Conservation (phyloP, 2,888 invertebrate species). For the Plusia festucae region DNA sequence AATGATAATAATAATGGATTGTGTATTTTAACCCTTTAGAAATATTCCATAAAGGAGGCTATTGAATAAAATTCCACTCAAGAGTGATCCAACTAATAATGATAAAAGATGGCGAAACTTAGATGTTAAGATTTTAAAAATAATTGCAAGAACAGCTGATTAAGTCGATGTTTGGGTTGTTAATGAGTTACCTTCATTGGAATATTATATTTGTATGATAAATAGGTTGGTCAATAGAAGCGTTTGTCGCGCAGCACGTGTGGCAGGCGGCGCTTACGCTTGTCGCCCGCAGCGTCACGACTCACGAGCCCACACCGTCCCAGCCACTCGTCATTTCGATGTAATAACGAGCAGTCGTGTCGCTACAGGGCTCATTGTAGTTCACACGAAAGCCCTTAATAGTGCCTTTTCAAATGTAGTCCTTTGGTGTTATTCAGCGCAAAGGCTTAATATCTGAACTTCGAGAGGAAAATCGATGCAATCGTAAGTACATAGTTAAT, state of each 20-base stretch:
- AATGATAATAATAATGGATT: neutral
- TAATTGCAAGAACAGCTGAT: neutral
- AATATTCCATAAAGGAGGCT: neutral
- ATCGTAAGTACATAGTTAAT: constrained; percentile 76
- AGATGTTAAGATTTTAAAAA: neutral
- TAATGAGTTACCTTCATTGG: neutral
- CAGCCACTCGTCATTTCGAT: constrained; percentile 80
- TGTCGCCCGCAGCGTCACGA: constrained; percentile 35
- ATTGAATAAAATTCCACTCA: neutral
- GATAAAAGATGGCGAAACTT: neutral
- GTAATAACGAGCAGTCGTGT: constrained; percentile 85
- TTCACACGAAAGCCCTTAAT: constrained; percentile 86
- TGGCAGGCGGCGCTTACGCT: constrained; percentile 51
- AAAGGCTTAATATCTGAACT: constrained; percentile 76
- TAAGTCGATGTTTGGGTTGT: neutral
- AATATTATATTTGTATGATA: neutral
- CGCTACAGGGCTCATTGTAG: constrained; percentile 86
- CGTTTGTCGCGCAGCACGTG: constrained; percentile 31
- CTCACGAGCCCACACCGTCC: constrained; percentile 28
- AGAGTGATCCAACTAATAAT: too few species aligned
- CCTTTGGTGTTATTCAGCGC: constrained; percentile 78
- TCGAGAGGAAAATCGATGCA: constrained; percentile 86
- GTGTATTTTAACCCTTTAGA: neutral
- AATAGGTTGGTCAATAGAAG: constrained; percentile 26
- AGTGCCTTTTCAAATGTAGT: constrained; percentile 89